Percentiles rank a stretch among this genome's conserved stretches.
These are phyloP conservation scores for Rallus crepitans DNA, from an alignment of 2,797 vertebrate species.

Conservation along the genomic window DNA sequence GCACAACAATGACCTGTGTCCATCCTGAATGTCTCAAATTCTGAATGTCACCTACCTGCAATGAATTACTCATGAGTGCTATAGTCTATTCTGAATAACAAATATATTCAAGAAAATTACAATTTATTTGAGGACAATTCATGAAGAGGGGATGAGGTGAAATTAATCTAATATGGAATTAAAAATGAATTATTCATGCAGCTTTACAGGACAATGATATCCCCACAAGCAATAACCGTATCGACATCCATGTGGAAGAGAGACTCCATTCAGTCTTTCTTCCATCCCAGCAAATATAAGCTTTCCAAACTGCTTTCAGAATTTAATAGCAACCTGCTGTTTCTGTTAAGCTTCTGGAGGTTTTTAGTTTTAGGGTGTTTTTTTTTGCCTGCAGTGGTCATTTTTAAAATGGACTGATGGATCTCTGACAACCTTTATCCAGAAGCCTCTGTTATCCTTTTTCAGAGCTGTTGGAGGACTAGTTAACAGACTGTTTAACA, in stretches of 20 bases:
- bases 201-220: background rate
- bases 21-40: background rate
- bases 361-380: background rate
- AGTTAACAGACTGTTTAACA: background rate
- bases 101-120: slow-evolving; percentile 43
- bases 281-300: background rate
- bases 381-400: background rate
- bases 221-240: background rate
- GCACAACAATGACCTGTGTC: background rate
- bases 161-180: slow-evolving; percentile 42
- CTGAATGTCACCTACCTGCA: background rate
- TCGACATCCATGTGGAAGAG: background rate
- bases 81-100: slow-evolving; percentile 14
- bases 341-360: background rate
- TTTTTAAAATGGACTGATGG: background rate
- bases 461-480: background rate
- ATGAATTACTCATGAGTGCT: slow-evolving; percentile 22
- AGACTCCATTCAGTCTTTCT: background rate
- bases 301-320: background rate
- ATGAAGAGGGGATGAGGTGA: background rate
- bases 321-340: background rate
- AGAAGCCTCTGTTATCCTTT: background rate
- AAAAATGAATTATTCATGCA: slow-evolving; percentile 59
- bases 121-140: slow-evolving; percentile 42
- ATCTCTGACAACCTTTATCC: background rate